A percentile compares a stretch with the other conserved stretches of the same genome.
These are phyloP conservation scores for Pluvialis apricaria DNA, from an alignment of 2,113 vertebrate genomes.

Conservation along the genomic window DNA sequence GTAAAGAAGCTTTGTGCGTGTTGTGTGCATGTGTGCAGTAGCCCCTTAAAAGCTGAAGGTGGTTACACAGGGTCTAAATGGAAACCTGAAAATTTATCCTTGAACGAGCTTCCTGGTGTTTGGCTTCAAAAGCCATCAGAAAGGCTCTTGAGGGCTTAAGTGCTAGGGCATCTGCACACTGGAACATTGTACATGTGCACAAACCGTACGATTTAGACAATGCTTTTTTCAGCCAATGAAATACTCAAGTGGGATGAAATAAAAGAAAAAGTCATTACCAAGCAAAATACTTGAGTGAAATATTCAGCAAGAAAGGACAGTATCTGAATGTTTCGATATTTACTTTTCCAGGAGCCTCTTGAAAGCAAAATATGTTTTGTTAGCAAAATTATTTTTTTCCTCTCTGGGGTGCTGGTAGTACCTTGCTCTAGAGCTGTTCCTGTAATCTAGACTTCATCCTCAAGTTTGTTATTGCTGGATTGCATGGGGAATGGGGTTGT, in stretches of 20 bases:
- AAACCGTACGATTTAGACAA: neutral
- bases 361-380: conserved; percentile 12
- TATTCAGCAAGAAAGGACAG: neutral
- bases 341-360: neutral
- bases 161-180: neutral
- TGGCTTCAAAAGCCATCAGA: neutral
- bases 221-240: neutral
- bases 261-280: conserved; percentile 15
- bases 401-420: neutral
- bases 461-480: neutral
- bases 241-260: neutral
- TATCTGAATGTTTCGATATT: neutral
- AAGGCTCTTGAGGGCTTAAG: neutral
- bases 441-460: neutral
- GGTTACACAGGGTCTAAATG: neutral
- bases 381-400: neutral
- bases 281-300: neutral
- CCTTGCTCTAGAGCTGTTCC: neutral
- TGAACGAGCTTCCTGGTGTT: neutral
- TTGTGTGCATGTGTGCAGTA: neutral
- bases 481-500: neutral
- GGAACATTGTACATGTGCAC: neutral
- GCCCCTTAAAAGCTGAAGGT: conserved; percentile 6
- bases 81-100: neutral
- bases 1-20: neutral